A percentile compares a stretch with the other conserved stretches of the same genome.
Evolutionary conservation across 2,888 invertebrate genomes (phyloP).

Genomic region (Cancer borealis): DNA sequence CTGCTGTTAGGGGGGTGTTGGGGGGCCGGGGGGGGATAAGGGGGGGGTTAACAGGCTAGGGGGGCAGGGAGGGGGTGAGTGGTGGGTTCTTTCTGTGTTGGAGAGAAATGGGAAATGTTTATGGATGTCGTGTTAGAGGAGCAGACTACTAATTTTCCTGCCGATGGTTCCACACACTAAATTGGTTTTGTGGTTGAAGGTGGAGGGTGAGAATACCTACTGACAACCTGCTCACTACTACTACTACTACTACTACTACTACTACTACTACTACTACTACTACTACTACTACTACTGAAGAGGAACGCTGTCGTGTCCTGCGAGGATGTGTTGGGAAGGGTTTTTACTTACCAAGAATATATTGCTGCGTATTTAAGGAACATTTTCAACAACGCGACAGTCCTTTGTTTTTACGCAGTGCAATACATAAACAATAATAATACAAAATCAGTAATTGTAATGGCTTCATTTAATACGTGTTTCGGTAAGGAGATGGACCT

Average conservation of each 20-base stretch:
- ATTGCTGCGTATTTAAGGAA: too few species aligned
- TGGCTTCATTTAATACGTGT: too few species aligned
- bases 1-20: background rate
- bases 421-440: too few species aligned
- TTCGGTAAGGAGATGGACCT: too few species aligned
- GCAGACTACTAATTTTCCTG: background rate
- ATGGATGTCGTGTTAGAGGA: background rate
- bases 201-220: background rate
- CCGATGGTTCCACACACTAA: background rate
- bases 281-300: background rate
- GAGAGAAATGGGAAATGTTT: conserved; percentile 4
- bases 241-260: background rate
- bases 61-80: background rate
- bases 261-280: background rate
- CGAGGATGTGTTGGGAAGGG: too few species aligned
- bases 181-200: background rate
- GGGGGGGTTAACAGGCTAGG: background rate
- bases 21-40: background rate
- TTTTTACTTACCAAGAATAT: too few species aligned
- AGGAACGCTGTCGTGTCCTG: too few species aligned
- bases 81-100: background rate
- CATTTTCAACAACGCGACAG: too few species aligned
- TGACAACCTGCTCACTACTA: background rate
- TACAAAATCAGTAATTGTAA: too few species aligned
- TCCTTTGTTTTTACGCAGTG: too few species aligned